phyloP scores from a whole-genome alignment of 2,888 invertebrate genomes.

The Patella depressa region DNA sequence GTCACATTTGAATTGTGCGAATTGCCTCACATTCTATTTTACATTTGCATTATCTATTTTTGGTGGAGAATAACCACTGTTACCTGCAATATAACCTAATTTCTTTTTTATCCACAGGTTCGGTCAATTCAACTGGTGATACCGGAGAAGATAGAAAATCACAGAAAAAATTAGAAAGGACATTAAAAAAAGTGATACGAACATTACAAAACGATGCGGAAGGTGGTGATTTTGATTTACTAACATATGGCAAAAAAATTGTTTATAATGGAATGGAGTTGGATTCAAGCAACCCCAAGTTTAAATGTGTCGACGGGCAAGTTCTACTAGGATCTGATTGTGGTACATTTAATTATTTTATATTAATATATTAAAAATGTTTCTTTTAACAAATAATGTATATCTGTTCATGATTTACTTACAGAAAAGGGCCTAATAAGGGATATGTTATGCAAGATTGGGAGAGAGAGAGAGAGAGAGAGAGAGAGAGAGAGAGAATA shows the following conservation, averaged over 20 bases:
- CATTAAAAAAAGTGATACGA: slow-evolving; percentile 53
- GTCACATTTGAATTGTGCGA: too few relatives aligned
- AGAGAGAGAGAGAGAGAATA: too few relatives aligned
- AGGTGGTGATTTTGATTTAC: slow-evolving; percentile 64
- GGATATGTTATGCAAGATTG: too few relatives aligned
- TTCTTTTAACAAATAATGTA: too few relatives aligned
- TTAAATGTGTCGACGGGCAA: slow-evolving; percentile 75
- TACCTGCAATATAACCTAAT: too few relatives aligned
- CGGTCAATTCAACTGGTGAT: slow-evolving; percentile 26
- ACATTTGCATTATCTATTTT: too few relatives aligned
- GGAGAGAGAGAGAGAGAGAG: too few relatives aligned
- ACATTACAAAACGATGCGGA: slow-evolving; percentile 64
- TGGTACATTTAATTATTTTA: slow-evolving; percentile 71
- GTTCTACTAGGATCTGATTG: slow-evolving; percentile 75
- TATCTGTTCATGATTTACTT: too few relatives aligned
- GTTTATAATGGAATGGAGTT: slow-evolving; percentile 58
- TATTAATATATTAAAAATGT: too few relatives aligned
- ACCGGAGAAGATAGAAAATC: slow-evolving; percentile 23
- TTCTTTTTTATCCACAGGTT: background rate
- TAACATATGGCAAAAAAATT: slow-evolving; percentile 54
- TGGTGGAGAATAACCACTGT: too few relatives aligned
- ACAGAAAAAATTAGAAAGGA: slow-evolving; percentile 38
- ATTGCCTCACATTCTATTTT: too few relatives aligned
- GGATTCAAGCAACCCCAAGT: slow-evolving; percentile 54
- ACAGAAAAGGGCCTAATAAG: too few relatives aligned